Conservation (phyloP, 2,888 invertebrate genomes). For the Anticlea derivata region DNA sequence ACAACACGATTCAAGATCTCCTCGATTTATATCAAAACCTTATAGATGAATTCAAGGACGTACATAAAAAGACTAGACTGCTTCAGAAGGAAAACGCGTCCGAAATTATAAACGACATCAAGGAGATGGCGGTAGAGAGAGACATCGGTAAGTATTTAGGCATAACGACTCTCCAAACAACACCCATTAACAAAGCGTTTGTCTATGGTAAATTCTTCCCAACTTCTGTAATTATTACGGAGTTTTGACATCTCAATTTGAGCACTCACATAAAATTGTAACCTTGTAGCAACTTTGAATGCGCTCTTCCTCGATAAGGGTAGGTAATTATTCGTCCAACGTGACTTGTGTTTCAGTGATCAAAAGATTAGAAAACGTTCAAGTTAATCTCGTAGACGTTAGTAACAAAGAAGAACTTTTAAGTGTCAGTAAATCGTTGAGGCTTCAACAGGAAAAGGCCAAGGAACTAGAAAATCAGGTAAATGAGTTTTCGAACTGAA, state of each 20-base stretch:
- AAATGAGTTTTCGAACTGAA: conserved; percentile 25
- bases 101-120: conserved; percentile 93
- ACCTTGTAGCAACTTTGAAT: conserved; percentile 32
- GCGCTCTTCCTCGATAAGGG: conserved; percentile 31
- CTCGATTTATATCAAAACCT: conserved; percentile 88
- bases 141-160: conserved; percentile 85
- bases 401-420: conserved; percentile 87
- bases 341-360: conserved; percentile 65
- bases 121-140: conserved; percentile 93
- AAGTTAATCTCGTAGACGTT: conserved; percentile 86
- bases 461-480: conserved; percentile 78
- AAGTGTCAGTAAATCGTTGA: conserved; percentile 74
- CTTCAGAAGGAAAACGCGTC: conserved; percentile 86
- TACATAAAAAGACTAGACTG: conserved; percentile 88
- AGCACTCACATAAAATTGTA: conserved; percentile 33
- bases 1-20: conserved; percentile 88
- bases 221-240: conserved; percentile 40
- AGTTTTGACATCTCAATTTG: conserved; percentile 42
- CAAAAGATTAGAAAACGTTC: conserved; percentile 77
- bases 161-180: conserved; percentile 59
- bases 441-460: conserved; percentile 78
- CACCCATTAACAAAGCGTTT: conserved; percentile 40
- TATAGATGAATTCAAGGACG: conserved; percentile 91
- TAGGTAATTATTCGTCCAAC: conserved; percentile 32
- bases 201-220: conserved; percentile 33